Conservation (phyloP, 2,113 vertebrate genomes). For the Bubalus kerabau region DNA sequence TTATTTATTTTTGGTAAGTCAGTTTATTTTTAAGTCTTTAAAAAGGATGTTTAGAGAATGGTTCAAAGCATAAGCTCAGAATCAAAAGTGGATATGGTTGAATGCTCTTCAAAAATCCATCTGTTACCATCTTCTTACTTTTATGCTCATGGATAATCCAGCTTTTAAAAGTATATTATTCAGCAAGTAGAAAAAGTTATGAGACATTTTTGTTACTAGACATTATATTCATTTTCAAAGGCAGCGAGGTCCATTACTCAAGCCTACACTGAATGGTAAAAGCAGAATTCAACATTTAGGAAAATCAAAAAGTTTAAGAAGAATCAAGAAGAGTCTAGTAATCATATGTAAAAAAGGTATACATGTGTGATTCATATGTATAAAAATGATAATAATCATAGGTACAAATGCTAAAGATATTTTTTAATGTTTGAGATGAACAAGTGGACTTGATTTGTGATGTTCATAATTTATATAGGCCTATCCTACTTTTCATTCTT, state of each 20-base stretch:
- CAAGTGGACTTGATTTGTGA: neutral
- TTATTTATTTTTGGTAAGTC: conserved; percentile 41
- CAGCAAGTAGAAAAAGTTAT: neutral
- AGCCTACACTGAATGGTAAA: neutral
- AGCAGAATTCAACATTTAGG: neutral
- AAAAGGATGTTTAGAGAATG: conserved; percentile 35
- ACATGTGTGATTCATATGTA: neutral
- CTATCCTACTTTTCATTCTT: neutral
- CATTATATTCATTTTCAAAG: neutral
- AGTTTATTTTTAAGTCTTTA: conserved; percentile 53
- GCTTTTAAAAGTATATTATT: neutral
- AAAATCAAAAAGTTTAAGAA: neutral
- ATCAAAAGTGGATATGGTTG: neutral
- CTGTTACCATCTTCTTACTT: neutral
- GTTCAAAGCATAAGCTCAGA: conserved; percentile 15
- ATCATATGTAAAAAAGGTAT: neutral
- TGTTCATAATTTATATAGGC: neutral
- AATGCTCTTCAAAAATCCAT: neutral
- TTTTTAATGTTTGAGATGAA: neutral
- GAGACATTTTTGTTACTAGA: neutral
- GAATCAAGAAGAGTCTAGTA: neutral
- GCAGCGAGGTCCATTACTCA: neutral
- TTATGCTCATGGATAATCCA: neutral
- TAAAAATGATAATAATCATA: neutral
- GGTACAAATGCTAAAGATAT: neutral